These are phyloP conservation scores for Scomber colias DNA, from an alignment of 2,113 vertebrate species.

Conservation along the genomic window DNA sequence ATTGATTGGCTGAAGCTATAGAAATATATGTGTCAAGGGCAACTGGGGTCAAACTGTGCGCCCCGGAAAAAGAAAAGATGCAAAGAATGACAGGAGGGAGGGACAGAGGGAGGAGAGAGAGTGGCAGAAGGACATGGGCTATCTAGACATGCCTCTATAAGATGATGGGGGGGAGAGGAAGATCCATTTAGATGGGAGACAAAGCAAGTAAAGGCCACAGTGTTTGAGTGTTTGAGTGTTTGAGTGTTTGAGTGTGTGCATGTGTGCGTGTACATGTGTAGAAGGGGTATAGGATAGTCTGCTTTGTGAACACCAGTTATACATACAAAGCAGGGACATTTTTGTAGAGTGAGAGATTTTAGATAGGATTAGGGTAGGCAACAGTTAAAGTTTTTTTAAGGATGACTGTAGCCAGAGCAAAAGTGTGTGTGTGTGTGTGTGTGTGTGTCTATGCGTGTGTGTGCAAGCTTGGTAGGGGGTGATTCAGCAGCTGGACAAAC, in stretches of 20 bases:
- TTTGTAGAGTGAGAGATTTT: neutral
- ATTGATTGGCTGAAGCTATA: slow-evolving; percentile 77
- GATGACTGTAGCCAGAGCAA: slow-evolving; percentile 4
- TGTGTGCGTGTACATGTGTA: slow-evolving; percentile 9
- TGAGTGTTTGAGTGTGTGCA: slow-evolving; percentile 2
- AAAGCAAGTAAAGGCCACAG: slow-evolving; percentile 35
- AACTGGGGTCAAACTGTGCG: slow-evolving; percentile 80
- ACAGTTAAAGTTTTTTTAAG: slow-evolving; percentile 36
- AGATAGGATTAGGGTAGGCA: neutral
- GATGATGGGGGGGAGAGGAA: slow-evolving; percentile 36
- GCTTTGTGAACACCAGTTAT: neutral
- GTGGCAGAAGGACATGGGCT: slow-evolving; percentile 59
- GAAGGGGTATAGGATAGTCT: neutral
- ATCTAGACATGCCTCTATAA: slow-evolving; percentile 48
- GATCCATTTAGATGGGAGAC: slow-evolving; percentile 56
- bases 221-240: neutral
- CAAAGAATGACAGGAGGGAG: slow-evolving; percentile 62
- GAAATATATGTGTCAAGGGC: slow-evolving; percentile 79
- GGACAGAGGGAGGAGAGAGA: slow-evolving; percentile 46
- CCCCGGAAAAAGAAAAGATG: slow-evolving; percentile 58
- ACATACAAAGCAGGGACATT: neutral
- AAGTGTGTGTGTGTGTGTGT: slow-evolving; percentile 31
- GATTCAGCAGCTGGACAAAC: slow-evolving; percentile 76
- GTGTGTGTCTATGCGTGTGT: slow-evolving; percentile 5
- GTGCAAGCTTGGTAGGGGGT: slow-evolving; percentile 18